A percentile compares a stretch with the other conserved stretches of the same genome.
These are phyloP conservation scores for Rapana venosa DNA, from an alignment of 2,888 invertebrate species.

Conservation along the genomic window DNA sequence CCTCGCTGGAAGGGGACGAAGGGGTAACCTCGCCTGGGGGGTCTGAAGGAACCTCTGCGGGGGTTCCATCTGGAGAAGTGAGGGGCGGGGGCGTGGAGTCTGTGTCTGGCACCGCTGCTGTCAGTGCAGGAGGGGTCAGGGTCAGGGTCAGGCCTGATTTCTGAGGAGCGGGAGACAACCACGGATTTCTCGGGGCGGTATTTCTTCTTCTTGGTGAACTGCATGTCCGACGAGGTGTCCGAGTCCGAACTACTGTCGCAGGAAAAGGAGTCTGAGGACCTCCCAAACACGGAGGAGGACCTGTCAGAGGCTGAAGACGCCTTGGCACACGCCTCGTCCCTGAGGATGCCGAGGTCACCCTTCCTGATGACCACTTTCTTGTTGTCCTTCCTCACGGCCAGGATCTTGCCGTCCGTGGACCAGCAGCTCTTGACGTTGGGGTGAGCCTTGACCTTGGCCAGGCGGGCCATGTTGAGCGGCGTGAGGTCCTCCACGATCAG, in stretches of 20 bases:
- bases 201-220: not conserved
- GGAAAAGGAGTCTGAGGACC: not conserved
- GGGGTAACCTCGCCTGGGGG: not conserved
- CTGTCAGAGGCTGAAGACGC: not conserved
- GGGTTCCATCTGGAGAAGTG: not conserved
- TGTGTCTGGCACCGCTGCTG: not conserved
- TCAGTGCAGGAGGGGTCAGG: not conserved
- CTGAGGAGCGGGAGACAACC: not conserved
- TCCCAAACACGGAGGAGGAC: not conserved
- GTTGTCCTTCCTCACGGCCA: not conserved
- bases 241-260: not conserved
- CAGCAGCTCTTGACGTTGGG: not conserved
- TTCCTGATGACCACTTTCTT: not conserved
- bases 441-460: not conserved
- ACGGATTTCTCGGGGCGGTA: not conserved
- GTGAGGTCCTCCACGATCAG: conserved; percentile 15
- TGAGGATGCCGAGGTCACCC: not conserved
- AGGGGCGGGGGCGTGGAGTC: not conserved
- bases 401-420: not conserved
- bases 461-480: not conserved
- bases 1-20: not conserved
- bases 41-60: not conserved
- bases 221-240: not conserved
- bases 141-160: not conserved
- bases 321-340: not conserved